These are phyloP conservation scores for Timandra comae DNA, from an alignment of 2,888 invertebrate species.

Conservation along the genomic window DNA sequence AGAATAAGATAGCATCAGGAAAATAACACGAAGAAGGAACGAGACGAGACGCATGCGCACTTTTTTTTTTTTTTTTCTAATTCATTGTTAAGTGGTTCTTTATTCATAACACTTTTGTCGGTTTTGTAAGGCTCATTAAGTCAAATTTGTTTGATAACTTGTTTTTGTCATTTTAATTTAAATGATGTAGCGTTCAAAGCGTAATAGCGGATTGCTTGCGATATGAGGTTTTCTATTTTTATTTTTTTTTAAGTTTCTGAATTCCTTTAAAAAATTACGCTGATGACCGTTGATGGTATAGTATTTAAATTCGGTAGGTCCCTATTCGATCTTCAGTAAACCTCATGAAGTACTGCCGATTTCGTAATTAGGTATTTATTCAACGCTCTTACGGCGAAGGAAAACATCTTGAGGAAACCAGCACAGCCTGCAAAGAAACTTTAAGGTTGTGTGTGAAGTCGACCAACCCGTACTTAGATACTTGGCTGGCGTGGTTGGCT, in stretches of 20 bases:
- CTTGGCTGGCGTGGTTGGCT: too few species aligned
- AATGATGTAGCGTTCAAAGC: slow-evolving; percentile 16
- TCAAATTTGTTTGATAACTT: slow-evolving; percentile 48
- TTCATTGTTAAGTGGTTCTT: slow-evolving; percentile 55
- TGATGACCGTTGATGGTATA: too few species aligned
- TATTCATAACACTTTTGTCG: slow-evolving; percentile 74
- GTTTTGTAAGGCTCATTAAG: slow-evolving; percentile 58
- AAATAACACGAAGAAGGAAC: slow-evolving; percentile 51
- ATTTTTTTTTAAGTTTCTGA: too few species aligned
- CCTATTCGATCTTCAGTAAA: neutral
- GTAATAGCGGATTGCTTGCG: neutral
- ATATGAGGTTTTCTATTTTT: too few species aligned
- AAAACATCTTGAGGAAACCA: too few species aligned
- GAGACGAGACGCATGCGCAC: slow-evolving; percentile 58
- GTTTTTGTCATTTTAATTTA: slow-evolving; percentile 28
- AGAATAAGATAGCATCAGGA: slow-evolving; percentile 72
- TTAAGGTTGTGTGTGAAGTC: too few species aligned
- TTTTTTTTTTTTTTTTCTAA: slow-evolving; percentile 36
- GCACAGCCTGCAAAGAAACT: too few species aligned
- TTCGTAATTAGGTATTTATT: neutral
- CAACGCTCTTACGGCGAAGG: too few species aligned
- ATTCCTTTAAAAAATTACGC: too few species aligned
- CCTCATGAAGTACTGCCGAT: neutral
- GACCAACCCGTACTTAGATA: too few species aligned
- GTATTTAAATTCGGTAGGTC: too few species aligned